Evolutionary conservation across 2,797 vertebrate species (phyloP), one percentile per base, ranked within the genome.

Genomic region (Selene dorsalis): DNA sequence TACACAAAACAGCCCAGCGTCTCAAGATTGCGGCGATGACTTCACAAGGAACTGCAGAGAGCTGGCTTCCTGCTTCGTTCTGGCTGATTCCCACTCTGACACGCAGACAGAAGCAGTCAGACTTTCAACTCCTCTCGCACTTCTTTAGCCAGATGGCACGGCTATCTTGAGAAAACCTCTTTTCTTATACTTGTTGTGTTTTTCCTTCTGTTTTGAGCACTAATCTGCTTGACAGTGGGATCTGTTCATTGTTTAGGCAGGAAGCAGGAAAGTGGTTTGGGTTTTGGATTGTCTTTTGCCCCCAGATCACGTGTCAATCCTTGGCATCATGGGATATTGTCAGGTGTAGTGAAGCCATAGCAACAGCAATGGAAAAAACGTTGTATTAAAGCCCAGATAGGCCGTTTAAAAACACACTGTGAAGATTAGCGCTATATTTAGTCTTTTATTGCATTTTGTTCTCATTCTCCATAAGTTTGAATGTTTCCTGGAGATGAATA

Each of bases 71-170:
- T 91, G 75, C 72, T 84, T 32, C 0, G 57, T 62, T 91, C 77
- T 93, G 87, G 81, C 90, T 65, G 68, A 75, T 88, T 89, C 80
- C 79, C 85, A 83, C 73, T 77, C 53, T 87, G 86, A 91, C 92
- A 91, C 86, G 84, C 89, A 91, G 79, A 88, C 90, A 87, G 84
- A 81, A 64, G 83, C 84, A 66, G 59, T 74, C 77, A 28, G 78
- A 80, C 69, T 76, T 32, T 75, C 45, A 58, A 22, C 62, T 76
- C 28, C 59, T 38, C 73, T 79, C 56, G 52, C 43, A 0, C 69
- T 71, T 71, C 61, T 55, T 38, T 18, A 57, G 20, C 75, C 79
- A 79, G 53, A 83, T 69, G 72, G 64, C 72, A 41, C 61, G 1
- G 26, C 76, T 55, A 22, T 66, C 47, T 74, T 70, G 50, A 78